phyloP scores from a whole-genome alignment of 2,888 invertebrate species.

The Meganola albula region DNA sequence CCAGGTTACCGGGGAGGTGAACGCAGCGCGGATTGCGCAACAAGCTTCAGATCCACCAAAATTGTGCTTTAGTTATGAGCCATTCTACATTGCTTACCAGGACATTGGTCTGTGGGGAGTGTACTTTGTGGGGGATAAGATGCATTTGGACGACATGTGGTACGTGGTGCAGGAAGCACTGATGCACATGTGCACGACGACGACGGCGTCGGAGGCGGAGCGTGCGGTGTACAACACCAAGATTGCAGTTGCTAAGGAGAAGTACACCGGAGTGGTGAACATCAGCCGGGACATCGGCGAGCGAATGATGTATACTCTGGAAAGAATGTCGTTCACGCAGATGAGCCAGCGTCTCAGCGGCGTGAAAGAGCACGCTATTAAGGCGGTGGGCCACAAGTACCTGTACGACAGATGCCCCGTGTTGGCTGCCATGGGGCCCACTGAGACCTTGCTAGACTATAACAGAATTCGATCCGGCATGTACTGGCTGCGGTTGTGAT shows the following conservation, averaged over 20 bases:
- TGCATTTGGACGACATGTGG: slow-evolving; percentile 54
- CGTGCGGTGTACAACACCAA: slow-evolving; percentile 49
- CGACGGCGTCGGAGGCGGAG: slow-evolving; percentile 37
- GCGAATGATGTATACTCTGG: slow-evolving; percentile 44
- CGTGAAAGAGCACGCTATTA: slow-evolving; percentile 20
- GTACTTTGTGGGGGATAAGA: slow-evolving; percentile 49
- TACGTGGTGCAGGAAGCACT: slow-evolving; percentile 49
- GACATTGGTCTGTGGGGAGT: slow-evolving; percentile 70
- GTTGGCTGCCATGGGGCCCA: slow-evolving; percentile 59
- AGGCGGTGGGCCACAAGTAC: slow-evolving; percentile 33
- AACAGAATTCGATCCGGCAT: slow-evolving; percentile 43
- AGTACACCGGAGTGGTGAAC: slow-evolving; percentile 36
- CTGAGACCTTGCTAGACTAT: slow-evolving; percentile 62
- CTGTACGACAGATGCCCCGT: slow-evolving; percentile 63
- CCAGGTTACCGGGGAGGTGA: slow-evolving; percentile 40
- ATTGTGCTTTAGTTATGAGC: slow-evolving; percentile 54
- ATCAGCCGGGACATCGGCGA: slow-evolving; percentile 53
- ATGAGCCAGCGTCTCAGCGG: slow-evolving; percentile 9
- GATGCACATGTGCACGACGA: slow-evolving; percentile 52
- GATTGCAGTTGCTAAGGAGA: slow-evolving; percentile 35
- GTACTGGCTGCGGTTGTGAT: slow-evolving; percentile 55
- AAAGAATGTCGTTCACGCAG: slow-evolving; percentile 30
- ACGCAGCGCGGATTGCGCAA: slow-evolving; percentile 42
- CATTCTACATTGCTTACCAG: slow-evolving; percentile 60
- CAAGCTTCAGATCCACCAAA: slow-evolving; percentile 39